Evolutionary conservation across 2,797 vertebrate genomes (phyloP).

Genomic region (Microcaecilia unicolor): DNA sequence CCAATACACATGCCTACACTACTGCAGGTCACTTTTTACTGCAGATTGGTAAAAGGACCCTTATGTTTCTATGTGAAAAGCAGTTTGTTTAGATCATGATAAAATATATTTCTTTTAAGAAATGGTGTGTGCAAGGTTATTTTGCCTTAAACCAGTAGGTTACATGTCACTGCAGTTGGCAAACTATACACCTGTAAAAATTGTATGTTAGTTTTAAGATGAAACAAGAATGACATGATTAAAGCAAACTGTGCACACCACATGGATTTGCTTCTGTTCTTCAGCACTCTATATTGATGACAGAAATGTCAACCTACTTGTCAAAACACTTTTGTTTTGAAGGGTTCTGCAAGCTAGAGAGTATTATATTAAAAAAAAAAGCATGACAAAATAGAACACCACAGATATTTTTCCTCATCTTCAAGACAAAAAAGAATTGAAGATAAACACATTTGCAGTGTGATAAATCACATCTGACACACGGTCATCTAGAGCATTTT

Average conservation of each 20-base stretch:
- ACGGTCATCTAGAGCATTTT: not conserved
- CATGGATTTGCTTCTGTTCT: not conserved
- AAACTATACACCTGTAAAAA: no score
- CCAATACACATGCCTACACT: no score
- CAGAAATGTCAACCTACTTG: not conserved
- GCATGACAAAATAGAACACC: not conserved
- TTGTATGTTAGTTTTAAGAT: not conserved
- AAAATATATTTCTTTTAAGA: no score
- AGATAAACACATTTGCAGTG: not conserved
- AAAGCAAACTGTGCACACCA: not conserved
- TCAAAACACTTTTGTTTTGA: slow-evolving; percentile 8
- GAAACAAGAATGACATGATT: not conserved
- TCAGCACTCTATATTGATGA: slow-evolving; percentile 9
- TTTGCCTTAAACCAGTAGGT: no score
- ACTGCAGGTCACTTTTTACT: no score
- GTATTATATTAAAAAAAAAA: not conserved
- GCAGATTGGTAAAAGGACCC: no score
- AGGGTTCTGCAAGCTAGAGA: not conserved
- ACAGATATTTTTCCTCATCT: no score
- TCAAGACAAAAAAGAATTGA: not conserved
- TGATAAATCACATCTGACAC: not conserved
- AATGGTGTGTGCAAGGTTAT: no score
- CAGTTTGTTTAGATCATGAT: no score
- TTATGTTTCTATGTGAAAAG: no score
- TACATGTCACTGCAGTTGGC: no score